These are phyloP conservation scores for Columba livia DNA, from an alignment of 2,113 vertebrate genomes.

Conservation along the genomic window DNA sequence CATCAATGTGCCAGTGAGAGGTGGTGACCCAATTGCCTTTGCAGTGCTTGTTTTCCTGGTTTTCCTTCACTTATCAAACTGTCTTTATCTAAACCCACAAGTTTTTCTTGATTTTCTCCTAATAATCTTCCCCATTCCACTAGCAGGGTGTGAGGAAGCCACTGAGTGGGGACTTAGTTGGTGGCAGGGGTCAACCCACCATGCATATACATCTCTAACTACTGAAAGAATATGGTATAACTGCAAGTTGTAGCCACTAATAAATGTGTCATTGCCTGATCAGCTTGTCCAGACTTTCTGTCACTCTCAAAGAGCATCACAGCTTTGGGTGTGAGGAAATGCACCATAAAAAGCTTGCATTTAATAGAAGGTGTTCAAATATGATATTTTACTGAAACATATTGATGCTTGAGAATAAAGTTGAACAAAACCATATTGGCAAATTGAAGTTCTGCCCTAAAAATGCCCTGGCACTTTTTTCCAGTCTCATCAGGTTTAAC, in stretches of 20 bases:
- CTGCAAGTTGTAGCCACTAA: neutral
- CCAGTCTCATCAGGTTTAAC: neutral
- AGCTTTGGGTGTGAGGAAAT: neutral
- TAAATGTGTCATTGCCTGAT: neutral
- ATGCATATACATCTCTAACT: neutral
- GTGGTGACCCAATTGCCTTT: neutral
- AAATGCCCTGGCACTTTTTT: neutral
- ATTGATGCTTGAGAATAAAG: neutral
- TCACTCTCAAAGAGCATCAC: neutral
- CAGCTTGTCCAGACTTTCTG: neutral
- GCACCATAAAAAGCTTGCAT: neutral
- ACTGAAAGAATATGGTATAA: neutral
- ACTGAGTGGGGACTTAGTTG: neutral
- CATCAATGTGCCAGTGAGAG: neutral
- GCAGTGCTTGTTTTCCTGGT: neutral
- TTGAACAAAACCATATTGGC: neutral
- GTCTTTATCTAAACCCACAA: neutral
- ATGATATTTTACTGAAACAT: neutral
- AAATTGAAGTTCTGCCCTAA: neutral
- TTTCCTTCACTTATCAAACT: neutral
- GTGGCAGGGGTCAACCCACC: accelerated
- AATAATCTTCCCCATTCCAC: neutral
- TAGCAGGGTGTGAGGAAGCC: accelerated
- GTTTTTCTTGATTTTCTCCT: neutral
- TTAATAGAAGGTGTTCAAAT: neutral